These are phyloP conservation scores for Ariolimax columbianus DNA, from an alignment of 2,888 invertebrate species.

Conservation along the genomic window DNA sequence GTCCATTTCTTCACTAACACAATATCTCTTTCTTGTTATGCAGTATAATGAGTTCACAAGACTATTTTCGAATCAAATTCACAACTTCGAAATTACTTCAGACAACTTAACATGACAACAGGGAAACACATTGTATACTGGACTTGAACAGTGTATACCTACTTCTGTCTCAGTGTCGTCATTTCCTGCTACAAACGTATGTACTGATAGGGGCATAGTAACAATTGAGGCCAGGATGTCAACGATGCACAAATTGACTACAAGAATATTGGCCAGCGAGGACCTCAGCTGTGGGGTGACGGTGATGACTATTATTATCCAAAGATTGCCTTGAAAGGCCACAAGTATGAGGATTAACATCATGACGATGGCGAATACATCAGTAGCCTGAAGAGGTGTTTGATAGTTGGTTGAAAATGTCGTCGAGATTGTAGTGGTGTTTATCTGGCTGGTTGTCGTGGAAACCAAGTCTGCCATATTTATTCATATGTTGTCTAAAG, in stretches of 20 bases:
- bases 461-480: too few species aligned
- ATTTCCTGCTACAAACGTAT: constrained; percentile 43
- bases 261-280: constrained; percentile 56
- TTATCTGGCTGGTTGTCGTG: background rate
- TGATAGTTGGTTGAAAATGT: background rate
- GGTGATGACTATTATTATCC: constrained; percentile 25
- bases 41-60: too few species aligned
- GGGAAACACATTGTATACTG: too few species aligned
- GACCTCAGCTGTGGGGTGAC: constrained; percentile 24
- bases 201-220: constrained; percentile 54
- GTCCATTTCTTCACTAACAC: too few species aligned
- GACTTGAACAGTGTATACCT: too few species aligned
- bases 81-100: too few species aligned
- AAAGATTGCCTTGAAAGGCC: constrained; percentile 35
- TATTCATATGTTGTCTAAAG: too few species aligned
- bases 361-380: constrained; percentile 23
- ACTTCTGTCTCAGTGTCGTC: background rate
- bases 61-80: too few species aligned
- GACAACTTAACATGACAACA: too few species aligned
- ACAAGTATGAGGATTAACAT: background rate
- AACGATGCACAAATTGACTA: constrained; percentile 56
- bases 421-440: background rate
- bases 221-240: constrained; percentile 55
- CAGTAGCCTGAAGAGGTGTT: background rate
- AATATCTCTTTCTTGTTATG: too few species aligned